Conservation (phyloP, 2,888 invertebrate species). For the Altica lythri region DNA sequence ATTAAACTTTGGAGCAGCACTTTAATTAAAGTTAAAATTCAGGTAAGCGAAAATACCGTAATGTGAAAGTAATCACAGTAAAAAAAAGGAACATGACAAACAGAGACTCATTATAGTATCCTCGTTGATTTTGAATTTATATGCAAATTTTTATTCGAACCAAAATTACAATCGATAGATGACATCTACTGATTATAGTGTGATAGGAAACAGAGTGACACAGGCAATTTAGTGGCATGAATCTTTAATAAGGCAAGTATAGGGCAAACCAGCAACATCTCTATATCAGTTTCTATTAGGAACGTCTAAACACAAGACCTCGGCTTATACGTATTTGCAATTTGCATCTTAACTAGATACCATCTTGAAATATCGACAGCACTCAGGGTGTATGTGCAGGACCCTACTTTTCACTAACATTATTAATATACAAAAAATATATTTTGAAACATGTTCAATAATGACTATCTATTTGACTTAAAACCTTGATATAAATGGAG, state of each 20-base stretch:
- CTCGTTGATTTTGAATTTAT: constrained; percentile 34
- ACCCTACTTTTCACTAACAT: constrained; percentile 15
- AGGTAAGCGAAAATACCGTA: constrained; percentile 26
- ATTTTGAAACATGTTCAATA: no score
- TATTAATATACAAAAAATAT: background rate
- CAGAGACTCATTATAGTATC: constrained; percentile 30
- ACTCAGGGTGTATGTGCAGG: constrained; percentile 31
- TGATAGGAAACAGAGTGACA: constrained; percentile 39
- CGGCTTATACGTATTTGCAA: constrained; percentile 53
- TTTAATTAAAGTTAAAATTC: constrained; percentile 21
- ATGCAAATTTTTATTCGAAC: constrained; percentile 34
- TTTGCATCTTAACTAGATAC: constrained; percentile 58
- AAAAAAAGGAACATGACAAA: constrained; percentile 16
- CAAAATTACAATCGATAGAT: constrained; percentile 38
- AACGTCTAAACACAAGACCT: constrained; percentile 47
- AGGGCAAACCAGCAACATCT: constrained; percentile 34
- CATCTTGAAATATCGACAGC: constrained; percentile 57
- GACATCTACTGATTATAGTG: constrained; percentile 33
- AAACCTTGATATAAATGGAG: no score
- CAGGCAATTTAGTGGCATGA: constrained; percentile 39
- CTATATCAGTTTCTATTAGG: constrained; percentile 46
- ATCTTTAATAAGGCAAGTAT: constrained; percentile 41
- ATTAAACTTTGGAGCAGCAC: constrained; percentile 6
- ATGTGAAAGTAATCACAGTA: constrained; percentile 30
- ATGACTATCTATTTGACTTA: no score